phyloP scores from a whole-genome alignment of 2,113 vertebrate genomes.

The Cathartes aura region DNA sequence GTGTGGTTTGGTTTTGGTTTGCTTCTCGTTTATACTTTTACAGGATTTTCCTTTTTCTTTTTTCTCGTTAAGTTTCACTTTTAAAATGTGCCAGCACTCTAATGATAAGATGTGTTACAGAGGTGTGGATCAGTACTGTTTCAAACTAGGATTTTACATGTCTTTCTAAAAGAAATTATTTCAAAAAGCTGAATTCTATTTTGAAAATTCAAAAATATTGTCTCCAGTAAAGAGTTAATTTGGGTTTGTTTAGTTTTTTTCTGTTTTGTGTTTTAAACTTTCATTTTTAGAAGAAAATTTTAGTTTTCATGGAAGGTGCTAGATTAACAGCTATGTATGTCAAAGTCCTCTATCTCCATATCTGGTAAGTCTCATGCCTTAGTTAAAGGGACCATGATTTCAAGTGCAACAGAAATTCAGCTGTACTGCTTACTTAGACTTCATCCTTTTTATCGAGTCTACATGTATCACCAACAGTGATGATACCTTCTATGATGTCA shows the following conservation, averaged over 20 bases:
- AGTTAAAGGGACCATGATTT: background rate
- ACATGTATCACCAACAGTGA: background rate
- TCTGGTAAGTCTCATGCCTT: background rate
- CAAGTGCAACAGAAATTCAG: background rate
- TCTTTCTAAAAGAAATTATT: background rate
- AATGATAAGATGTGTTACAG: background rate
- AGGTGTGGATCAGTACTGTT: background rate
- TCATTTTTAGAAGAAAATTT: background rate
- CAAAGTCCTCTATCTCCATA: background rate
- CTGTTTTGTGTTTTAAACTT: background rate
- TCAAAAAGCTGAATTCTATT: background rate
- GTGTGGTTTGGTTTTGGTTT: conserved; percentile 58
- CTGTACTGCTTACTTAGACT: background rate
- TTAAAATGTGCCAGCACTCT: background rate
- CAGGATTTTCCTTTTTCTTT: background rate
- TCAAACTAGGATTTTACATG: background rate
- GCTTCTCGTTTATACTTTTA: background rate
- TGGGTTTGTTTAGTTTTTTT: background rate
- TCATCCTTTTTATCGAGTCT: background rate
- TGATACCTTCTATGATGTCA: background rate
- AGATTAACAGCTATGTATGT: background rate
- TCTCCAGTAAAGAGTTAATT: background rate
- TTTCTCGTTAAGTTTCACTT: background rate
- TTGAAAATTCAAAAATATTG: background rate
- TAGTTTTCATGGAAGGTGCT: background rate